Evolutionary conservation across 2,888 invertebrate species (phyloP).

Genomic region (Lathronympha strigana): DNA sequence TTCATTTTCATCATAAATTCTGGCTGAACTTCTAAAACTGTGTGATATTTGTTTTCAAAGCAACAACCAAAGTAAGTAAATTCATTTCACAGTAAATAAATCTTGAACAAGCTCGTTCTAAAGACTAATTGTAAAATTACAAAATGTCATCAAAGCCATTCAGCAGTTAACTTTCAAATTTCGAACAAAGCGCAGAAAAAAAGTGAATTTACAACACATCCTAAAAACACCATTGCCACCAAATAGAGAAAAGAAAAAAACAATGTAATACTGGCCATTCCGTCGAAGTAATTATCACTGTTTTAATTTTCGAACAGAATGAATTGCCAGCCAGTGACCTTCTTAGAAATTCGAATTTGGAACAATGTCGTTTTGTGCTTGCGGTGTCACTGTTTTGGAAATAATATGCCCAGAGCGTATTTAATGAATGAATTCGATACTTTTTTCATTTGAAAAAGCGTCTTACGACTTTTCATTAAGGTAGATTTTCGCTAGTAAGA

Average conservation of each 20-base stretch:
- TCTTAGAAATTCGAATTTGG: slow-evolving; percentile 57
- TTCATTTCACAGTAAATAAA: slow-evolving; percentile 31
- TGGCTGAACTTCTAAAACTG: slow-evolving; percentile 7
- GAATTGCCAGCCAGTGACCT: slow-evolving; percentile 49
- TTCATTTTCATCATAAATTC: slow-evolving; percentile 6
- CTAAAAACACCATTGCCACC: slow-evolving; percentile 9
- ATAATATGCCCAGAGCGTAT: slow-evolving; percentile 56
- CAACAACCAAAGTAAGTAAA: slow-evolving; percentile 13
- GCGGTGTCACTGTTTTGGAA: slow-evolving; percentile 72
- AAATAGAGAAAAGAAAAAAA: slow-evolving; percentile 15
- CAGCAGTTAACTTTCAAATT: slow-evolving; percentile 33
- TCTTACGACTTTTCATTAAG: neutral
- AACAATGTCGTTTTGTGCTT: slow-evolving; percentile 55
- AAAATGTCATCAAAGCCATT: slow-evolving; percentile 33
- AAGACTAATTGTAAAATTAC: slow-evolving; percentile 24
- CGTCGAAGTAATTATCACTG: slow-evolving; percentile 60
- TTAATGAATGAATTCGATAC: slow-evolving; percentile 52
- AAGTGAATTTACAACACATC: slow-evolving; percentile 33
- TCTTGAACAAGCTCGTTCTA: slow-evolving; percentile 10
- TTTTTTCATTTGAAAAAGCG: neutral
- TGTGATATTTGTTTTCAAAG: slow-evolving; percentile 13
- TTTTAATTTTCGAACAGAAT: slow-evolving; percentile 54
- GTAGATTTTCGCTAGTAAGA: slow-evolving; percentile 1
- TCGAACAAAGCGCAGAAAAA: slow-evolving; percentile 25
- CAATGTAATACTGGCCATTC: slow-evolving; percentile 37